These are phyloP conservation scores for Castor canadensis DNA, from an alignment of 2,113 vertebrate species.

Conservation along the genomic window DNA sequence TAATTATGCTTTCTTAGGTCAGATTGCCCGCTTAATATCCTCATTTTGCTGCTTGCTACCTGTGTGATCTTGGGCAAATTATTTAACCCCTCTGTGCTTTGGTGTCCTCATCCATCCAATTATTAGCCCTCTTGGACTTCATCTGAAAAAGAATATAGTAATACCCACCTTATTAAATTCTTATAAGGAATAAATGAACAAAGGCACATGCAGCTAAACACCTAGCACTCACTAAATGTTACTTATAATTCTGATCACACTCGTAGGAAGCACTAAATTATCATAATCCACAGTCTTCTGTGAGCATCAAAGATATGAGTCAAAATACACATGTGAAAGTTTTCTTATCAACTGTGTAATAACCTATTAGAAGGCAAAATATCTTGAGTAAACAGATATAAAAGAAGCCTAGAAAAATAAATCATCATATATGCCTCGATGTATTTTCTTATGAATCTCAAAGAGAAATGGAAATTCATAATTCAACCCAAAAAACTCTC, in stretches of 20 bases:
- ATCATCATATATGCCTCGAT: neutral
- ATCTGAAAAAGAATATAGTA: constrained; percentile 31
- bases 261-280: neutral
- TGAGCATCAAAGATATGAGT: neutral
- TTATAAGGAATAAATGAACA: neutral
- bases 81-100: neutral
- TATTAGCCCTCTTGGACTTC: neutral
- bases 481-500: neutral
- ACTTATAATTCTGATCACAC: neutral
- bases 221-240: neutral
- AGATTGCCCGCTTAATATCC: neutral
- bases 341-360: constrained; percentile 1
- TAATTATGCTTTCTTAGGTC: constrained; percentile 22
- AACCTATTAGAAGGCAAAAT: constrained; percentile 15
- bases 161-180: neutral
- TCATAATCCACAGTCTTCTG: neutral
- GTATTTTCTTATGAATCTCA: neutral
- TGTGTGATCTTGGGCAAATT: neutral
- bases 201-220: neutral
- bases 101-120: neutral
- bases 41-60: neutral
- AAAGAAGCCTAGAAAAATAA: neutral
- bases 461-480: constrained; percentile 8
- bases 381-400: neutral
- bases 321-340: neutral